Percentiles rank a stretch among this genome's conserved stretches.
These are phyloP conservation scores for Pseudochirops cupreus DNA, from an alignment of 2,797 vertebrate genomes.

Conservation along the genomic window DNA sequence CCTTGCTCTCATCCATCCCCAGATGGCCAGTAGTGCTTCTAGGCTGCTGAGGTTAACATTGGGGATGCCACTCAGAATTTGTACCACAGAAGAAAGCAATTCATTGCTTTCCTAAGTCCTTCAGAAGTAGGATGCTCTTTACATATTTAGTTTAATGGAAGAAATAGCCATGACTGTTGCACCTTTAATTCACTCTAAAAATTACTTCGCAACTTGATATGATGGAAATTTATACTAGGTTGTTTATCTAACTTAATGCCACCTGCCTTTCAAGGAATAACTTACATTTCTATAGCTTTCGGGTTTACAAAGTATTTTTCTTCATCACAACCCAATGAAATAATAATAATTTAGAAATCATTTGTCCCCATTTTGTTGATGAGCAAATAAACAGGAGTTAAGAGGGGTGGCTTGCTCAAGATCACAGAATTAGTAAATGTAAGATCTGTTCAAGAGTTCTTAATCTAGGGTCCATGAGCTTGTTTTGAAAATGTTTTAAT, in stretches of 20 bases:
- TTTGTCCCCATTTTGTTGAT: not conserved
- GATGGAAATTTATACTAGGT: not conserved
- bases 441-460: not conserved
- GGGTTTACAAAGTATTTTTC: not conserved
- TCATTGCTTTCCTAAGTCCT: not conserved
- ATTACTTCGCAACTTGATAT: slow-evolving; percentile 40
- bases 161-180: not conserved
- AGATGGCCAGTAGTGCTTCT: not conserved
- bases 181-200: slow-evolving; percentile 33
- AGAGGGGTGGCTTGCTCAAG: not conserved
- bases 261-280: slow-evolving; percentile 22
- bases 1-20: not conserved
- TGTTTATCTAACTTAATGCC: slow-evolving; percentile 55
- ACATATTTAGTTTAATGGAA: not conserved
- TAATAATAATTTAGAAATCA: not conserved
- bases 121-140: not conserved
- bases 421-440: not conserved
- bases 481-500: not conserved
- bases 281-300: not conserved
- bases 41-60: not conserved
- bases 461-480: not conserved
- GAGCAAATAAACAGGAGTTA: not conserved
- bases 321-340: not conserved
- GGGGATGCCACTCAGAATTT: not conserved
- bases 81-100: not conserved